phyloP scores from a whole-genome alignment of 64 coral and sea anemone genomes.

The Dendronephthya gigantea region DNA sequence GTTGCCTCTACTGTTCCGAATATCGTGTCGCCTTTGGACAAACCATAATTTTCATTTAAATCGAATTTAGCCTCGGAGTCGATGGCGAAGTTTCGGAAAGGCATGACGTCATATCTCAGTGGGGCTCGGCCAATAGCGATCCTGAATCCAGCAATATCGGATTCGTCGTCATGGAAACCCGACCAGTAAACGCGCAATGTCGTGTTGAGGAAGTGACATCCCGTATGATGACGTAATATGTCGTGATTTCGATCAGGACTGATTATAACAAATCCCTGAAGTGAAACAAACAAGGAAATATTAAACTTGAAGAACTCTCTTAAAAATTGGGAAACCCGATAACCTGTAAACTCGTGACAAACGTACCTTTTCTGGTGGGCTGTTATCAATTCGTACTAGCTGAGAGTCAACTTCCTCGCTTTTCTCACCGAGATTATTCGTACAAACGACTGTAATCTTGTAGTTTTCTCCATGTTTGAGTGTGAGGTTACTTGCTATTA shows the following conservation, averaged over 20 bases:
- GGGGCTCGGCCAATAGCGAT: slow-evolving; percentile 50
- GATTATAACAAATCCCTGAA: slow-evolving; percentile 67
- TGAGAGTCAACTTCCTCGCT: slow-evolving; percentile 7
- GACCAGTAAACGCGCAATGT: slow-evolving; percentile 77
- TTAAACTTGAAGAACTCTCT: neutral
- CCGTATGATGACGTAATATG: slow-evolving; percentile 59
- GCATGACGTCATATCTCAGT: slow-evolving; percentile 34
- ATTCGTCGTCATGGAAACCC: slow-evolving; percentile 56
- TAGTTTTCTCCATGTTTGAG: slow-evolving; percentile 39
- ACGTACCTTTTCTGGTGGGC: slow-evolving; percentile 55
- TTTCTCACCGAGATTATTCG: slow-evolving; percentile 43
- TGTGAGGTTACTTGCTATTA: neutral
- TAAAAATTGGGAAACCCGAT: neutral
- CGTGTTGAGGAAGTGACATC: slow-evolving; percentile 72
- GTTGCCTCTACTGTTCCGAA: neutral
- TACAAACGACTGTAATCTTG: slow-evolving; percentile 31
- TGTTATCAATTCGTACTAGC: slow-evolving; percentile 46
- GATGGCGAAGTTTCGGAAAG: slow-evolving; percentile 47
- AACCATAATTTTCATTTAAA: slow-evolving; percentile 7
- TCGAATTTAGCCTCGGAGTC: slow-evolving; percentile 36
- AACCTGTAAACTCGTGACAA: neutral
- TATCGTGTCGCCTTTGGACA: slow-evolving; percentile 30
- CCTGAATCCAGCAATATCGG: slow-evolving; percentile 51
- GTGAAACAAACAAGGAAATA: neutral
- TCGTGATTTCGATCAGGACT: slow-evolving; percentile 80